Base-by-base conservation (phyloP, 2,113 vertebrate genomes). In the Polyodon spathula region DNA sequence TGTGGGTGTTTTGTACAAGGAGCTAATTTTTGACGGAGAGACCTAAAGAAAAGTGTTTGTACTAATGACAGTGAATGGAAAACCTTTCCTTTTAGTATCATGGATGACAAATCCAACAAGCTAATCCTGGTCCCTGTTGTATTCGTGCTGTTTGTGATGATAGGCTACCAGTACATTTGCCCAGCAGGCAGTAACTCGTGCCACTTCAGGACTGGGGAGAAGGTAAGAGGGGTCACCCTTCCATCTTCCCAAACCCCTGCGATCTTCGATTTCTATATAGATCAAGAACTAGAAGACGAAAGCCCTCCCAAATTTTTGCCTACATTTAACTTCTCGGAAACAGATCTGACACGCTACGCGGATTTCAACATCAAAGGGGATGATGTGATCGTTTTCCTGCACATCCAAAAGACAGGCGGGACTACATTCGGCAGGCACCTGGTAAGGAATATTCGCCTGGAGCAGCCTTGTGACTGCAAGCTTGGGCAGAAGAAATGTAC, bases 341-440 rank as follows among this genome's bases (percentile, higher is more conserved):
- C 88, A 56, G 91, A 94, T 76, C 81, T 95, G 73, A 86, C 86
- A 64, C 75, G 90, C 52, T 81, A 79, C 61, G 86, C 84, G 71
- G 83, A 83, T 56, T 95, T 96, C 78, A 77, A 92, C 73, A 93
- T 96, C 80, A 85, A 88, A 6, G 92, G 86, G n/a, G 86, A 89
- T 56, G 93, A 96, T 62, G 90, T 94, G 72, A 94, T 97, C 73
- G 93, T 96, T 40, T 97, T 96, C 73, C 86, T 97, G 0, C 94
- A 97, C 78, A 97, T 97, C 67, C 94, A 97, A 78, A 97, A 96
- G 81, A 97, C 94, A 3, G 93, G 93, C 8, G 93, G 94, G 59
- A 97, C 94, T 15, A 96, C 94, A 8, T 97, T 97, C 69, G 93
- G 93, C 4, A 77, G 91, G 5, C 93, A 97, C 76, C 81, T 97